Percentiles rank a stretch among this genome's conserved stretches.
Conservation (phyloP, 37 sponge, comb jelly and placozoan species). For the Oscarella lobularis region DNA sequence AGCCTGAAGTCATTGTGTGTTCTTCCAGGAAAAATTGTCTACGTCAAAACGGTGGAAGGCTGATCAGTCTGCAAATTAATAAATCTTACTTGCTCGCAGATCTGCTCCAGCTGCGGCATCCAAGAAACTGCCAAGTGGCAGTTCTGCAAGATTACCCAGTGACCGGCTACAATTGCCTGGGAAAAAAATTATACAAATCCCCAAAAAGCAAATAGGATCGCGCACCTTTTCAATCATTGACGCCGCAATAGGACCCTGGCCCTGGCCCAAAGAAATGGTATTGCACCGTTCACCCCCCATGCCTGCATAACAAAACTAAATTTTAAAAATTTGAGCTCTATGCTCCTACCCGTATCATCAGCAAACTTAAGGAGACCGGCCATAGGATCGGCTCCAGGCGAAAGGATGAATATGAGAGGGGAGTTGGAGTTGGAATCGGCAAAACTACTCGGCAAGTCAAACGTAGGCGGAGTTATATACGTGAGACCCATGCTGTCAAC, state of each 20-base stretch:
- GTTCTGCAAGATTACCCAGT: constrained; percentile 41
- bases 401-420: constrained; percentile 38
- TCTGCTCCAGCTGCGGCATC: constrained; percentile 41
- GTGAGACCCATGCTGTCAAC: not conserved
- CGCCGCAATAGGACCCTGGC: constrained; percentile 45
- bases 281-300: not conserved
- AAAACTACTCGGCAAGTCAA: constrained; percentile 23
- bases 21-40: constrained; percentile 13
- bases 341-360: constrained; percentile 17
- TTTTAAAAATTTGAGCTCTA: no score
- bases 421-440: constrained; percentile 19
- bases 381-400: constrained; percentile 40
- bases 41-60: not conserved
- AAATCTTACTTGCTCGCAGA: constrained; percentile 22
- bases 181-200: not conserved
- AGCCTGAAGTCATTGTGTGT: constrained; percentile 30
- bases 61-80: not conserved
- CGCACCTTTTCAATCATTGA: constrained; percentile 22
- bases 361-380: constrained; percentile 30
- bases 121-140: constrained; percentile 29
- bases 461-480: constrained; percentile 26
- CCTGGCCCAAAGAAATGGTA: constrained; percentile 36
- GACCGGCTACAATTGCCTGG: constrained; percentile 20
- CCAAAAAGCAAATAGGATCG: not conserved
- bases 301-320: no score